A percentile compares a stretch with the other conserved stretches of the same genome.
Evolutionary conservation across 2,113 vertebrate species (phyloP).

Genomic region (Sinocyclocheilus anophthalmus): DNA sequence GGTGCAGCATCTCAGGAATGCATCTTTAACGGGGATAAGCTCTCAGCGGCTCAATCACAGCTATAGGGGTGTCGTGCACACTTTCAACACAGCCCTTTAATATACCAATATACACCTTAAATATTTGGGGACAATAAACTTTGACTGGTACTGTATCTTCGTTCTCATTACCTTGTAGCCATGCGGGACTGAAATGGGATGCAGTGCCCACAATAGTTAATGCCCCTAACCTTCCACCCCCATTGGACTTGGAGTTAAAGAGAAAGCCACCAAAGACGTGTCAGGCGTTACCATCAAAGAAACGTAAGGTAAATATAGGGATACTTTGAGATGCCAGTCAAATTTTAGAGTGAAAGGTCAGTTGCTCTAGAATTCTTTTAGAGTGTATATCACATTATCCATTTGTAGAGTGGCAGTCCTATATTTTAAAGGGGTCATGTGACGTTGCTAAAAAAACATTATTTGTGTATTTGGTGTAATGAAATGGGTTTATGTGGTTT

Average conservation of each 20-base stretch:
- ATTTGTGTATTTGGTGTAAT: no score
- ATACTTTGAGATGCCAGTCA: neutral
- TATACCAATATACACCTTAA: neutral
- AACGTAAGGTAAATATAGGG: neutral
- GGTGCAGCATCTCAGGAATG: neutral
- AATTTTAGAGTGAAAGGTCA: no score
- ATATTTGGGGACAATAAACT: neutral
- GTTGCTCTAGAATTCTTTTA: neutral
- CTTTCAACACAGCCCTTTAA: neutral
- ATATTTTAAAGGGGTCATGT: no score
- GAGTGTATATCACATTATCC: no score
- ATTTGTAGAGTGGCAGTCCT: no score
- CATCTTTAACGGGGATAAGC: neutral
- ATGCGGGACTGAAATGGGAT: constrained; percentile 10
- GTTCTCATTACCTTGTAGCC: neutral
- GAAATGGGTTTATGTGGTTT: no score
- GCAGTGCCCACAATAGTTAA: neutral
- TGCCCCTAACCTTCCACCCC: neutral
- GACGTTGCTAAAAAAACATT: no score
- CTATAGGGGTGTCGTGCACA: constrained; percentile 16
- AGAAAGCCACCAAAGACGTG: neutral
- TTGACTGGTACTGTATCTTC: neutral
- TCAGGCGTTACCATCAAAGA: neutral
- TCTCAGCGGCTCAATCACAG: neutral
- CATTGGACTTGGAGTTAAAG: neutral